phyloP scores from a whole-genome alignment of 2,113 vertebrate genomes.

The Chaenocephalus aceratus region DNA sequence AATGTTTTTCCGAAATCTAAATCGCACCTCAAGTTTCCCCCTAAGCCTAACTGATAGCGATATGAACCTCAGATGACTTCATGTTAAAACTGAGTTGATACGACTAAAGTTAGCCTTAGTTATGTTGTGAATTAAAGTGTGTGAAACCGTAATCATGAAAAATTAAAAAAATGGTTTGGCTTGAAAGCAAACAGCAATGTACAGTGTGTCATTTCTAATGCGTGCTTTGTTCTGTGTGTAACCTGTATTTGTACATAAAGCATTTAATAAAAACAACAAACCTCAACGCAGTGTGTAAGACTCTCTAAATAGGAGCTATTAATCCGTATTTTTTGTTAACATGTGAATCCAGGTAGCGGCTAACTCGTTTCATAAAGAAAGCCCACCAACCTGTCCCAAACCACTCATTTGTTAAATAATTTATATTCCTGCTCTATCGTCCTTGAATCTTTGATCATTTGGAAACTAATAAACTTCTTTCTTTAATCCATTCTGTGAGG shows the following conservation, averaged over 20 bases:
- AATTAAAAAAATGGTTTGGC: conserved; percentile 84
- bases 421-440: conserved; percentile 93
- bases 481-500: conserved; percentile 94
- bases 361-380: conserved; percentile 90
- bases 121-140: conserved; percentile 93
- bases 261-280: conserved; percentile 93
- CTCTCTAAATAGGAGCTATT: conserved; percentile 93
- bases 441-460: conserved; percentile 92
- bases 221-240: conserved; percentile 97
- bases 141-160: conserved; percentile 93
- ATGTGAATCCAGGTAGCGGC: conserved; percentile 91
- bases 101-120: conserved; percentile 85
- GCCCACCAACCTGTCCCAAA: conserved; percentile 85
- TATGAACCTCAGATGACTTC: conserved; percentile 81
- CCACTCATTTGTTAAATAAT: conserved; percentile 90
- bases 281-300: conserved; percentile 95
- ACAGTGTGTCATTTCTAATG: conserved; percentile 90
- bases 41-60: conserved; percentile 76
- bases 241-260: conserved; percentile 98
- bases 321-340: conserved; percentile 89
- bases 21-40: conserved; percentile 81
- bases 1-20: conserved; percentile 38
- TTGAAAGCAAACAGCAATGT: conserved; percentile 92
- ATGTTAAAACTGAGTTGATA: conserved; percentile 85
- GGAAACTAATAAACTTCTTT: conserved; percentile 96